phyloP scores from a whole-genome alignment of 2,113 vertebrate genomes.

The Telmatochromis sp. region DNA sequence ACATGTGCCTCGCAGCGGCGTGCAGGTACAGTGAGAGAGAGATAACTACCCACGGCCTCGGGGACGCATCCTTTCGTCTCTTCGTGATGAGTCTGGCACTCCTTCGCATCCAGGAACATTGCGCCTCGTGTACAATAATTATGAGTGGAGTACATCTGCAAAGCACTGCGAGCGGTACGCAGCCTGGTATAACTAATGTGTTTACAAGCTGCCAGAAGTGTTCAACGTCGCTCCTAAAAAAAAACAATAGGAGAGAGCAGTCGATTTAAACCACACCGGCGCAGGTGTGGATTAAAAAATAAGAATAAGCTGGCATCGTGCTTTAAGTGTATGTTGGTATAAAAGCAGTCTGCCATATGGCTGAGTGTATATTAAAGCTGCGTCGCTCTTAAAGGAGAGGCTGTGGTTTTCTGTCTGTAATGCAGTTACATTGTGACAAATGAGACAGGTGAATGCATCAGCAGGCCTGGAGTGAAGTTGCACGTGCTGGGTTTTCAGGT shows the following conservation, averaged over 20 bases:
- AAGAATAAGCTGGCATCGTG: neutral
- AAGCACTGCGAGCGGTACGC: conserved; percentile 5
- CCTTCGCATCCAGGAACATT: conserved; percentile 15
- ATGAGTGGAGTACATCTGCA: conserved; percentile 30
- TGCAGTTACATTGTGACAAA: neutral
- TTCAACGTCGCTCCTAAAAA: conserved; percentile 5
- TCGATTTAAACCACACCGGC: neutral
- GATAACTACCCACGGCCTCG: conserved; percentile 18
- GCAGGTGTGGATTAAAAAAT: conserved; percentile 35
- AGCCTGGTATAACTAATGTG: conserved; percentile 32
- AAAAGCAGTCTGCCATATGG: neutral
- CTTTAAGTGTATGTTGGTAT: neutral
- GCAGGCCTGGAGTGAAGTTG: neutral
- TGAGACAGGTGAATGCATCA: neutral
- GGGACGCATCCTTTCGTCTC: conserved; percentile 16
- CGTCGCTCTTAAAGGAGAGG: neutral
- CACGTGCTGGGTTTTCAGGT: neutral
- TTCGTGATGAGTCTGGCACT: conserved; percentile 3
- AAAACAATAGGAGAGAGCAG: neutral
- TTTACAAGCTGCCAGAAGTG: conserved; percentile 36
- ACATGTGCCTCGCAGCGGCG: neutral
- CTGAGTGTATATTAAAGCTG: neutral
- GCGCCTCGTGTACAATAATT: conserved; percentile 36
- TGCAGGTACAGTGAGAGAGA: conserved; percentile 7
- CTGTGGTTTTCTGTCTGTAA: neutral